Evolutionary conservation across 2,797 vertebrate genomes (phyloP).

Genomic region (Falco biarmicus): DNA sequence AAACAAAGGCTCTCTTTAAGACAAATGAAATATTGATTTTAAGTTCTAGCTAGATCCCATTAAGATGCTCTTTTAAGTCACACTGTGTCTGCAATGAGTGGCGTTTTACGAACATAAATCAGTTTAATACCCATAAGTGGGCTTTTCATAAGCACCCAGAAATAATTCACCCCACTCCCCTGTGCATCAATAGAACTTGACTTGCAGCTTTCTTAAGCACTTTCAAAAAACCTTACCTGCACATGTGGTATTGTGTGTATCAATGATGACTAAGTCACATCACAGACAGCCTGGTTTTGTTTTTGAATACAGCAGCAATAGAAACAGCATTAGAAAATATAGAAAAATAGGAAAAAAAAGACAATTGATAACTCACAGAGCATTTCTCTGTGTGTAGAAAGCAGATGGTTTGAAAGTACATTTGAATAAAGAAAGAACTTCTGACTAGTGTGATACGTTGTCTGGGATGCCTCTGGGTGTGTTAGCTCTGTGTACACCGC

Average conservation of each 20-base stretch:
- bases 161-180: background rate
- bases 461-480: background rate
- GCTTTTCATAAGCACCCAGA: conserved; percentile 12
- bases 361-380: background rate
- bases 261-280: background rate
- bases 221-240: background rate
- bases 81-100: background rate
- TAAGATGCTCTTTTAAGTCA: conserved; percentile 8
- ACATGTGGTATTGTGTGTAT: background rate
- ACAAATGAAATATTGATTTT: conserved; percentile 46
- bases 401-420: background rate
- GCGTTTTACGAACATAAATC: background rate
- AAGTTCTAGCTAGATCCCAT: background rate
- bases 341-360: background rate
- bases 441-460: background rate
- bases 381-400: background rate
- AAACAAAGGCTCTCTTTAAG: background rate
- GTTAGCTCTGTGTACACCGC: background rate
- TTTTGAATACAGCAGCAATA: background rate
- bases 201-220: background rate
- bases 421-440: background rate
- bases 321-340: background rate
- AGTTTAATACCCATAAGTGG: background rate
- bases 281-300: background rate
- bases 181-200: background rate